phyloP scores from a whole-genome alignment of 2,797 vertebrate species.

The Propithecus perrieri region DNA sequence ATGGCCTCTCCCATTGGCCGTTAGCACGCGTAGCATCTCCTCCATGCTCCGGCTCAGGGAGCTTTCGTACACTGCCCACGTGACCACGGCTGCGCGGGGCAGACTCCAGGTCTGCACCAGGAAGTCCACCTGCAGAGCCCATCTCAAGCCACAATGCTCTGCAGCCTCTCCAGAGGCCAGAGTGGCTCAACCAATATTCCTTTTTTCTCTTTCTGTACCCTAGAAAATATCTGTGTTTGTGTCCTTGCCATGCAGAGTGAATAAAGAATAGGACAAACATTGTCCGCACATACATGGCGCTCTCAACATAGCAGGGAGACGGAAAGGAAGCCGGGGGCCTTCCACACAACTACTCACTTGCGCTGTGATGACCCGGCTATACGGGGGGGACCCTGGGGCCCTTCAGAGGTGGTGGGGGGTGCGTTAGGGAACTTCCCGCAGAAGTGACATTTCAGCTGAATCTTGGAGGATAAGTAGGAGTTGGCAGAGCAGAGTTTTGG shows the following conservation, averaged over 20 bases:
- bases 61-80: rapidly evolving
- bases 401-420: background rate
- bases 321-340: background rate
- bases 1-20: rapidly evolving
- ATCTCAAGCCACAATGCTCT: background rate
- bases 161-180: background rate
- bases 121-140: background rate
- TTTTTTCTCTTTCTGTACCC: background rate
- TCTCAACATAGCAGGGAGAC: background rate
- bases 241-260: background rate
- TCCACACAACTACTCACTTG: background rate
- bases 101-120: no score
- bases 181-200: background rate
- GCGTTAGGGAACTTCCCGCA: background rate
- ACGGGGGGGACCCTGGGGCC: background rate
- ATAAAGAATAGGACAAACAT: background rate
- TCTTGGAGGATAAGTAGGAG: background rate
- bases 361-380: background rate
- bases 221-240: background rate
- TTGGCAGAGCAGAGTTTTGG: background rate
- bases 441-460: background rate
- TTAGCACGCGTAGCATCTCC: background rate
- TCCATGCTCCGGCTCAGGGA: background rate
- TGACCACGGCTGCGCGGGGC: background rate
- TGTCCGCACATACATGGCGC: background rate